Percentiles rank a stretch among this genome's conserved stretches.
phyloP scores from a whole-genome alignment of 2,113 vertebrate genomes.

The Prolemur simus region DNA sequence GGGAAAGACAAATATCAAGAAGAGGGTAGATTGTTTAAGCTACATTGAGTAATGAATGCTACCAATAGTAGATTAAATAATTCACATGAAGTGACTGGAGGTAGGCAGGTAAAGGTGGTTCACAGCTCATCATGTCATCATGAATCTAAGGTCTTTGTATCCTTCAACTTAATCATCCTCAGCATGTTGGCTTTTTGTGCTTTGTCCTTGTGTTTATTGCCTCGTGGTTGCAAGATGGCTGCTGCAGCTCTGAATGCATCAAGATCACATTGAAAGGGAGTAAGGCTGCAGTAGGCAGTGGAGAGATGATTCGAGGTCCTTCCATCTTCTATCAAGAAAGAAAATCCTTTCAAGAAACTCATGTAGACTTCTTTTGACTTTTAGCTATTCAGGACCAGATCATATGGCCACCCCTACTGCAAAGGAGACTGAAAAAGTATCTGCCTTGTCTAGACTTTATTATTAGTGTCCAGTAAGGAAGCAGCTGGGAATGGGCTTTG shows the following conservation, averaged over 20 bases:
- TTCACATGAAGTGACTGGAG: not conserved
- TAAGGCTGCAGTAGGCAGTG: not conserved
- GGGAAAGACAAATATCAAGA: not conserved
- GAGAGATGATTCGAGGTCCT: not conserved
- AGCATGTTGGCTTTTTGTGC: not conserved
- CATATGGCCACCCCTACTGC: too few species aligned
- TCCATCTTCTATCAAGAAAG: not conserved
- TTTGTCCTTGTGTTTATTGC: not conserved
- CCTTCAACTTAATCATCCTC: not conserved
- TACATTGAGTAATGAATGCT: not conserved
- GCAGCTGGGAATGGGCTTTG: not conserved
- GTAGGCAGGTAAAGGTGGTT: not conserved
- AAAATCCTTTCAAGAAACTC: not conserved
- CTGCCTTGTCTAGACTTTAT: not conserved
- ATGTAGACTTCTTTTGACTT: not conserved
- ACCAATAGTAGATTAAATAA: not conserved
- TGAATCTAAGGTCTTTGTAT: not conserved
- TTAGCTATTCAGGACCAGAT: not conserved
- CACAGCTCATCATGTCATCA: too few species aligned
- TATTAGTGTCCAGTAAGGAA: not conserved
- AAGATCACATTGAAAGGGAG: accelerated
- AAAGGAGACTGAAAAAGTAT: not conserved
- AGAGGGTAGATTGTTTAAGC: not conserved
- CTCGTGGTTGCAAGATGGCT: not conserved
- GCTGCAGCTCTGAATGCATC: not conserved